Evolutionary conservation across 2,113 vertebrate genomes (phyloP).

Genomic region (Mastomys natalensis): DNA sequence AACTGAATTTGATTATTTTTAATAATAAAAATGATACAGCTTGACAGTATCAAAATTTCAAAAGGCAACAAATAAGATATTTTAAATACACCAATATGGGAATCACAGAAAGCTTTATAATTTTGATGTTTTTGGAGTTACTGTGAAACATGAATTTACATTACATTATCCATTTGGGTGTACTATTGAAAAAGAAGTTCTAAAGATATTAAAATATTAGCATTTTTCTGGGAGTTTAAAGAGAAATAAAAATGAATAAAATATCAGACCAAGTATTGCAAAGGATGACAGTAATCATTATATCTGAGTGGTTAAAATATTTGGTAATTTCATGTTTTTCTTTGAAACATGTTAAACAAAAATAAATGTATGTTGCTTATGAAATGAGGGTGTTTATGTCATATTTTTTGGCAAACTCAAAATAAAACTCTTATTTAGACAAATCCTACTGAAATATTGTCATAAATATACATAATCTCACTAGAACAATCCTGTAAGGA

Average conservation of each 20-base stretch:
- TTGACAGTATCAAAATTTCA: neutral
- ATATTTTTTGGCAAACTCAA: neutral
- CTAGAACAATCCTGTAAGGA: neutral
- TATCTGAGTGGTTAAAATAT: neutral
- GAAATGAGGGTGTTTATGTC: neutral
- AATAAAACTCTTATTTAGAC: neutral
- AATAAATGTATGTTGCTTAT: neutral
- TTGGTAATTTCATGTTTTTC: neutral
- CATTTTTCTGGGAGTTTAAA: neutral
- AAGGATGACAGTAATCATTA: neutral
- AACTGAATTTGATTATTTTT: neutral
- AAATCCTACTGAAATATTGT: neutral
- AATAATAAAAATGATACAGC: neutral
- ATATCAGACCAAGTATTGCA: neutral
- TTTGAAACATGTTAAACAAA: neutral
- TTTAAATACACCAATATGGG: neutral
- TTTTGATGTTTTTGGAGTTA: neutral
- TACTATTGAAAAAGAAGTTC: neutral
- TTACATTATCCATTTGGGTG: neutral
- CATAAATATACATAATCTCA: neutral
- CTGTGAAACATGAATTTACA: neutral
- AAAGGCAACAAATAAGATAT: neutral
- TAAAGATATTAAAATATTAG: neutral
- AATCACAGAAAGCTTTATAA: neutral
- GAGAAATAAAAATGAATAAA: neutral